Evolutionary conservation across 1,140 invertebrate species (phyloP), one percentile per base, ranked within the genome.

Genomic region (Dermatophagoides farinae): DNA sequence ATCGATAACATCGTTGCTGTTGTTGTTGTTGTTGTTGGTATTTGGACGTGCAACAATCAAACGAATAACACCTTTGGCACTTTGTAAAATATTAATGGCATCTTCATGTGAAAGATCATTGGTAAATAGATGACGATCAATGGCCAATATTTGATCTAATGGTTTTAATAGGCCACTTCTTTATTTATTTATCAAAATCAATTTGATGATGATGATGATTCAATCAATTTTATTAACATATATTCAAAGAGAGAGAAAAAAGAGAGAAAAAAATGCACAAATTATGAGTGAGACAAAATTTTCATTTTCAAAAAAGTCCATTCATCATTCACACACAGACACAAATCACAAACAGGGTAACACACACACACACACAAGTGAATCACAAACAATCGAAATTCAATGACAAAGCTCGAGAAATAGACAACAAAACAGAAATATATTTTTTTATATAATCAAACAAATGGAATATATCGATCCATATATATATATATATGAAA

Each of bases 61-160:
- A 73, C 82, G 80, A 65, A 85, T 82, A 67, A 82, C 74, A 64
- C 83, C 83, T 62, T 79, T 76, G 52, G 83, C 82, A 72, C 83
- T 80, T 74, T 88, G 84, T 67, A 88, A 74, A 66, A 87, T 82
- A 65, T 78, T 78, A 68, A 88, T 84, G 66, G 85, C 83, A 76
- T 86, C 78, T 71, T 88, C 83, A 73, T 90, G 88, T 57, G 85
- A 87, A 71, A 91, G 82, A 71, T 83, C 82, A 50, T 81, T 80
- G 55, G 71, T 73, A 68, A 89, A 73, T 59, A 83, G 82, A 69
- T 86, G 84, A 66, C 83, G 83, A 78, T 91, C 86, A 67, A 91
- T 83, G 64, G 86, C 84, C 69, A 91, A 71, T 71, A 92, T 86
- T 71, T 89, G 84, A 76, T 92, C 88, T 66, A 83, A 84, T 70